phyloP scores from a whole-genome alignment of 1,140 invertebrate species.

The Penaeus japonicus region DNA sequence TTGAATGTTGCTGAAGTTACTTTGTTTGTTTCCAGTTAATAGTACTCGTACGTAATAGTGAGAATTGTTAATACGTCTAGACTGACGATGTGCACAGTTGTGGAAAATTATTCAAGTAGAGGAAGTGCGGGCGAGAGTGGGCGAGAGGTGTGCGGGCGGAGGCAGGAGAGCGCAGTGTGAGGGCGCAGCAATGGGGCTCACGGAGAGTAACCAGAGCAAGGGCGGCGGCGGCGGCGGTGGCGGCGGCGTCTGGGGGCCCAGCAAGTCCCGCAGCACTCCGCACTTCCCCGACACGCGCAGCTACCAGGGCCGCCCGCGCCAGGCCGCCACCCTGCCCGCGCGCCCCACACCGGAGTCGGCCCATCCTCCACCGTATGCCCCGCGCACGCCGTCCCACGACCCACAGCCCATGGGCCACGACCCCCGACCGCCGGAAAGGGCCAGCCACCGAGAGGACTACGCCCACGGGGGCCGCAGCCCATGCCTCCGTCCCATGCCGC shows the following conservation, averaged over 20 bases:
- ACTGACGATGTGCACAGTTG: too few relatives aligned
- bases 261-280: slow-evolving; percentile 36
- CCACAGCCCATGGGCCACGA: neutral
- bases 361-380: neutral
- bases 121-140: too few relatives aligned
- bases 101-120: too few relatives aligned
- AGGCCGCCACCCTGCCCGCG: slow-evolving; percentile 34
- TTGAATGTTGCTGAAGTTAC: too few relatives aligned
- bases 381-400: slow-evolving; percentile 14
- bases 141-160: neutral
- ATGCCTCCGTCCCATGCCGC: neutral
- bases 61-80: too few relatives aligned
- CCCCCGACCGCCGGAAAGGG: neutral
- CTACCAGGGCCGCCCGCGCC: slow-evolving; percentile 22
- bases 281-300: slow-evolving; percentile 14
- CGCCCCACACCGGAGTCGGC: neutral
- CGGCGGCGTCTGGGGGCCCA: slow-evolving; percentile 14
- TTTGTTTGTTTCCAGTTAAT: too few relatives aligned
- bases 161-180: neutral
- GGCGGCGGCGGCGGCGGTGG: neutral
- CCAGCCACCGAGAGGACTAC: neutral
- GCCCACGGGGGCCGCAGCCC: neutral
- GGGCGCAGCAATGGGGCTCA: slow-evolving; percentile 30
- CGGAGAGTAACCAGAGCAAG: slow-evolving; percentile 47
- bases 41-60: too few relatives aligned